A percentile compares a stretch with the other conserved stretches of the same genome.
phyloP scores from a whole-genome alignment of 2,888 invertebrate genomes.

The Eristalis arbustorum region DNA sequence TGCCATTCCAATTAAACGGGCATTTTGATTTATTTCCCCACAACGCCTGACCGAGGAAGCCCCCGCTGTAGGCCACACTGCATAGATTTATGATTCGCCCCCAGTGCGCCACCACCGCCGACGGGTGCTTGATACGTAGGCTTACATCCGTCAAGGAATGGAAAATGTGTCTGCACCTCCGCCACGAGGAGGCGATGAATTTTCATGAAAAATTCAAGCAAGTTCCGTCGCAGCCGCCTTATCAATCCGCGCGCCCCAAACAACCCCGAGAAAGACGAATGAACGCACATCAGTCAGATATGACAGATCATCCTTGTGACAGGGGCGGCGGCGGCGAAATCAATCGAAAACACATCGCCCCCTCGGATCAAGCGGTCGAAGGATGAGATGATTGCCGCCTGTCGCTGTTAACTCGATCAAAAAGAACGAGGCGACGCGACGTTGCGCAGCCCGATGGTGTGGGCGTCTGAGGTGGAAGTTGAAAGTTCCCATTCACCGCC shows the following conservation, averaged over 20 bases:
- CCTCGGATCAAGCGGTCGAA: constrained; percentile 10
- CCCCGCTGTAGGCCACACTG: background rate
- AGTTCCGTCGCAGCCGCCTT: background rate
- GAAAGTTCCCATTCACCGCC: constrained; percentile 4
- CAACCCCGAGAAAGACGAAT: constrained; percentile 44
- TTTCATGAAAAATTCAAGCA: background rate
- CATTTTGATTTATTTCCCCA: constrained; percentile 61
- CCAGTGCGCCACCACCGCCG: background rate
- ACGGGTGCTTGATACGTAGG: background rate
- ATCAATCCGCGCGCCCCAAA: constrained; percentile 25
- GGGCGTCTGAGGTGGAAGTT: background rate
- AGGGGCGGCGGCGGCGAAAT: constrained; percentile 10
- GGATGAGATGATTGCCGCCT: constrained; percentile 17
- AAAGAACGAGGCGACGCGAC: background rate
- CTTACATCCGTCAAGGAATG: background rate
- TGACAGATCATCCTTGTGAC: constrained; percentile 20
- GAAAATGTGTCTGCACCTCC: background rate
- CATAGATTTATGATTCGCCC: constrained; percentile 27
- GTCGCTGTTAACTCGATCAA: constrained; percentile 40
- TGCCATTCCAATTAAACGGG: constrained; percentile 47
- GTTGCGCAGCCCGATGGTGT: background rate
- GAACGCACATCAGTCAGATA: constrained; percentile 49
- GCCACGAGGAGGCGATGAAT: background rate
- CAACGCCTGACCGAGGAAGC: background rate
- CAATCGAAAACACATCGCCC: constrained; percentile 28